Conservation (phyloP, 2,888 invertebrate species). For the Hypsopygia costalis region DNA sequence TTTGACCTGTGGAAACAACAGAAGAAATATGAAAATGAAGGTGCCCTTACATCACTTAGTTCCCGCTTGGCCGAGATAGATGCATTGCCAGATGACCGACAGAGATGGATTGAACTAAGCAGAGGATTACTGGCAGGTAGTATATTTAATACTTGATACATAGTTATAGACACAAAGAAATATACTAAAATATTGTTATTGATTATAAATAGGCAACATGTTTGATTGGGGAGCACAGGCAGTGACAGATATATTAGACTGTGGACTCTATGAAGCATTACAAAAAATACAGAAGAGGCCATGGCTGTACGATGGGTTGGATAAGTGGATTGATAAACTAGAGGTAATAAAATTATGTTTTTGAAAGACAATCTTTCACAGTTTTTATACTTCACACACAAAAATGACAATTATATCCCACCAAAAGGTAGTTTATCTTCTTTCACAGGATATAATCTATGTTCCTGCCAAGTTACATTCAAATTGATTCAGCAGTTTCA, state of each 20-base stretch:
- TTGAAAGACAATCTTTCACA: too few relatives aligned
- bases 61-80: conserved; percentile 86
- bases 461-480: too few relatives aligned
- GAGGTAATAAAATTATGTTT: conserved; percentile 66
- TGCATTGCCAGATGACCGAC: conserved; percentile 78
- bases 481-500: too few relatives aligned
- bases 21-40: conserved; percentile 92
- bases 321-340: conserved; percentile 89
- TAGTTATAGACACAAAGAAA: background rate
- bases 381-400: too few relatives aligned
- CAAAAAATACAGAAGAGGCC: conserved; percentile 92
- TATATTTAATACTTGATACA: background rate
- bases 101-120: conserved; percentile 83
- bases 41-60: conserved; percentile 86
- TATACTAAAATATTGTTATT: conserved; percentile 8
- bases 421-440: too few relatives aligned
- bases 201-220: conserved; percentile 88
- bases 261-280: conserved; percentile 91
- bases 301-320: conserved; percentile 94
- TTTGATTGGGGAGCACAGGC: conserved; percentile 99
- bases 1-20: conserved; percentile 93
- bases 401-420: too few relatives aligned
- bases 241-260: conserved; percentile 91
- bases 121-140: conserved; percentile 84
- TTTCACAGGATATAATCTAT: too few relatives aligned